Conservation (phyloP, 2,797 vertebrate species). For the Diglossa cyanea region DNA sequence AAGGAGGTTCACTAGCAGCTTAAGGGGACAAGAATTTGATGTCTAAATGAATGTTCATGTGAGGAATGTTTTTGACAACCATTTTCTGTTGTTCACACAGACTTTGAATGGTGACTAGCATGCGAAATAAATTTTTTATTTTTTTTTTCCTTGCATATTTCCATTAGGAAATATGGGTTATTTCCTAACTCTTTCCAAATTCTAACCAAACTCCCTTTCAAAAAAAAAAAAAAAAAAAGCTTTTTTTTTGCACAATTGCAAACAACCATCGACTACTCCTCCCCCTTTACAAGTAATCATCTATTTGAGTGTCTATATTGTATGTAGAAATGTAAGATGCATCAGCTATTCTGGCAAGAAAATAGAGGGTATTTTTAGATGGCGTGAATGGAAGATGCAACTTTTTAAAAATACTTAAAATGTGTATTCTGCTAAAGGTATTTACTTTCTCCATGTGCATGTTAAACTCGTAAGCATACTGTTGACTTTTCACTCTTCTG, state of each 20-base stretch:
- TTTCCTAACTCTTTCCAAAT: not conserved
- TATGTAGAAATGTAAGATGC: not conserved
- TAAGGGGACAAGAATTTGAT: not conserved
- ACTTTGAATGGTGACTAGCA: not conserved
- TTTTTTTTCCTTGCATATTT: not conserved
- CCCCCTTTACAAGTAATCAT: not conserved
- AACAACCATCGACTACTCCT: rapidly evolving
- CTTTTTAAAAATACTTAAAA: not conserved
- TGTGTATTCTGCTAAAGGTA: not conserved
- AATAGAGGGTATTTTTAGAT: not conserved
- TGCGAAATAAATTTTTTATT: not conserved
- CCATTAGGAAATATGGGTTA: not conserved
- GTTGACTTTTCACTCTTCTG: not conserved
- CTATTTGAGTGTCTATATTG: not conserved
- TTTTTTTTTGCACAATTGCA: not conserved
- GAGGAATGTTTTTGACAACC: not conserved
- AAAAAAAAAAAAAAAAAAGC: not conserved
- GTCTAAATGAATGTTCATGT: not conserved
- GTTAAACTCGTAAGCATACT: rapidly evolving
- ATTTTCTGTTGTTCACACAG: not conserved
- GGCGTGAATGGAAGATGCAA: not conserved
- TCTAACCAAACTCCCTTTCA: not conserved
- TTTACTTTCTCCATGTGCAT: rapidly evolving
- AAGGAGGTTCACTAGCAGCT: not conserved
- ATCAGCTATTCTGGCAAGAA: not conserved